A percentile compares a stretch with the other conserved stretches of the same genome.
Conservation (phyloP, 92 coral and sea anemone genomes). For the Ricordea florida region DNA sequence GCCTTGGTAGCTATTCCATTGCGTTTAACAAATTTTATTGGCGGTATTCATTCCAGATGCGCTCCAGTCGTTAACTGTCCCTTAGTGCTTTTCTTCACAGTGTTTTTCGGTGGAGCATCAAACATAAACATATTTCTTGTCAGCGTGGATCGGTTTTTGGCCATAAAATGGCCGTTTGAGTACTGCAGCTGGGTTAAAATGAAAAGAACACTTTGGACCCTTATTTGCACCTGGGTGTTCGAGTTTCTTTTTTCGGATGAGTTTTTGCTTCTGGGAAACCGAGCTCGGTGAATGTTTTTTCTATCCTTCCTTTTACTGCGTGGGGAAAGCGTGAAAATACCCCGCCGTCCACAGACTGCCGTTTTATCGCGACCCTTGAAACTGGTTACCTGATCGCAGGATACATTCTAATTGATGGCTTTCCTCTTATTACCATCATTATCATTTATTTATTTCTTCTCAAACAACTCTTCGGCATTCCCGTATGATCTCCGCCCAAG, state of each 20-base stretch:
- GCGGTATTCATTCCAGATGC: background rate
- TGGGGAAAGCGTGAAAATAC: background rate
- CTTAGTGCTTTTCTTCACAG: slow-evolving; percentile 2
- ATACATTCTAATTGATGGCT: slow-evolving; percentile 6
- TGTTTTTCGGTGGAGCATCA: slow-evolving; percentile 49
- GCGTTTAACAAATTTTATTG: slow-evolving; percentile 15
- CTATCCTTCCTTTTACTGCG: slow-evolving; percentile 27
- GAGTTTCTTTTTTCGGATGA: slow-evolving; percentile 10
- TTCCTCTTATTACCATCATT: slow-evolving; percentile 2
- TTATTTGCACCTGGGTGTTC: slow-evolving; percentile 6
- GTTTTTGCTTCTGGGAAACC: slow-evolving; percentile 1
- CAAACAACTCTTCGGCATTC: slow-evolving; percentile 15
- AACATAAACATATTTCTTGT: slow-evolving; percentile 24
- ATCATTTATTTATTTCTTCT: slow-evolving; percentile 13
- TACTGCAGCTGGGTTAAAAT: background rate
- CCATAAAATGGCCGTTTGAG: slow-evolving; percentile 45
- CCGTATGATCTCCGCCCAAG: slow-evolving; percentile 29
- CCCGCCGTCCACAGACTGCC: background rate
- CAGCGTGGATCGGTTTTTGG: slow-evolving; percentile 23
- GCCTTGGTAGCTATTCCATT: slow-evolving; percentile 46
- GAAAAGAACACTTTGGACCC: background rate
- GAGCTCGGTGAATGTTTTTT: background rate
- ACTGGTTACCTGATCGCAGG: background rate
- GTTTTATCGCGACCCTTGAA: background rate
- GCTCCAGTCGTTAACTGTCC: background rate